Base-by-base conservation (phyloP, 1,140 invertebrate species). In the Lerema accius region DNA sequence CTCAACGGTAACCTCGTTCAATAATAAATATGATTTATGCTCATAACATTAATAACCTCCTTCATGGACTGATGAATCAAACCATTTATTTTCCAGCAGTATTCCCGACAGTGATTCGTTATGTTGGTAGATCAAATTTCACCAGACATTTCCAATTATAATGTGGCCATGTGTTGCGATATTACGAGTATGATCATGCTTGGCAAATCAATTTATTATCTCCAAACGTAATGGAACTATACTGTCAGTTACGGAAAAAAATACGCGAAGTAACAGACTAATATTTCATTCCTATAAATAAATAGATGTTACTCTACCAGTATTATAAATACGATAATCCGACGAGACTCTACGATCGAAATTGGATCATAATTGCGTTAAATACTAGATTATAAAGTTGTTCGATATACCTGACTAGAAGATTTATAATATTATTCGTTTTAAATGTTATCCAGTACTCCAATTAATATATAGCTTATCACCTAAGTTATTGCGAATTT, bases 131-230 rank as follows among this genome's bases (percentile, higher is more conserved):
- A 46, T 46, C 45, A 46, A 26, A 46, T 46, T 46, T 46, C 45
- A 46, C n/a, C 45, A 46, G 11, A 46, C 45, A 13, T 46, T 11
- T 23, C 11, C 45, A 46, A 46, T 46, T 46, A 46, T 26, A 46
- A 46, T 19, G 19, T 46, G 11, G 19, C 45, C 45, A 46, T 46
- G 45, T 46, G 45, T 46, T 46, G 7, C 28, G 3, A 1, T 4
- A 32, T 32, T 32, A 9, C 19, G 1, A n/a, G n/a, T 46, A 26
- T 16, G 23, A 16, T 26, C n/a, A 28, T 19, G 17, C 43, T 46
- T n/a, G 17, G n/a, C 1, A 10, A 46, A 46, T 46, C 45, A 46
- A 46, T 26, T 46, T 46, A 46, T 46, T 23, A 23, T 46, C 45
- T 46, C 19, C n/a, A 46, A 5, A n/a, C 17, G 45, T 46, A 26